These are phyloP conservation scores for Cephus runcator DNA, from an alignment of 2,888 invertebrate genomes.

Conservation along the genomic window DNA sequence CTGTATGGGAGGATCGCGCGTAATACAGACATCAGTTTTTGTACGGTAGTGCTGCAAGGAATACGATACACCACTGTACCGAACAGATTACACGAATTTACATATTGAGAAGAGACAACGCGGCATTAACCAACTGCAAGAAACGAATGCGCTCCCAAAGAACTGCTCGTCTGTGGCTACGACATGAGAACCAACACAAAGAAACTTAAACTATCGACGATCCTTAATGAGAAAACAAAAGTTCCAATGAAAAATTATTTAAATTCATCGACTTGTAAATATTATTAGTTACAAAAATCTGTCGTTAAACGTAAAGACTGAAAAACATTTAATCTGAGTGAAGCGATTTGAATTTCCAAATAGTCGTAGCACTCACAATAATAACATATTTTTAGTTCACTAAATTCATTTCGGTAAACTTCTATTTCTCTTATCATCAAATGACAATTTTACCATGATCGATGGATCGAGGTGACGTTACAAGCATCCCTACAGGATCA, in stretches of 20 bases:
- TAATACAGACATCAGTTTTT: constrained; percentile 30
- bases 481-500: background rate
- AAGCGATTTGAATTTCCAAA: background rate
- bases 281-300: background rate
- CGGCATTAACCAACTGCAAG: background rate
- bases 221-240: background rate
- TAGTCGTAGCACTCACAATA: background rate
- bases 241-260: background rate
- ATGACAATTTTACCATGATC: background rate
- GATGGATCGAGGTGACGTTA: background rate
- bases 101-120: background rate
- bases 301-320: background rate
- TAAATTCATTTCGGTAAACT: background rate
- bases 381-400: background rate
- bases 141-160: background rate
- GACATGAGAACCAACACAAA: background rate
- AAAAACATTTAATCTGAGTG: background rate
- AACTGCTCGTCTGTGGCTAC: background rate
- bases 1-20: background rate
- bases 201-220: background rate
- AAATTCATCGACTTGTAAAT: background rate
- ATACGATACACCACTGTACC: constrained; percentile 32
- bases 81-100: background rate
- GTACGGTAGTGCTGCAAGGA: constrained; percentile 32
- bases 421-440: background rate